Evolutionary conservation across 2,888 invertebrate genomes (phyloP).

Genomic region (Eupithecia abbreviata): DNA sequence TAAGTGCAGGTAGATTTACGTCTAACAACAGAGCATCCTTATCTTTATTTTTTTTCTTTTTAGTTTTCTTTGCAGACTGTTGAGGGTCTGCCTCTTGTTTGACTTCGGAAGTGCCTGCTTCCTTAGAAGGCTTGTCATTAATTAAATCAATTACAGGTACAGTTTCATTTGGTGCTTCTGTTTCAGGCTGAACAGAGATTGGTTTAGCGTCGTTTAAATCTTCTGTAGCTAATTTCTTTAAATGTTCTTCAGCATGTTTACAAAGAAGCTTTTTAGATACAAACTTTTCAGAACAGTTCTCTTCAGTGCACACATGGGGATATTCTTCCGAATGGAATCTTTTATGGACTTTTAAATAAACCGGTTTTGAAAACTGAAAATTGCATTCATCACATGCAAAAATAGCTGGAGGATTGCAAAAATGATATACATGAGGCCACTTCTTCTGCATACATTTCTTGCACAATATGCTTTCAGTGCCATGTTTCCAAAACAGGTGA

Average conservation of each 20-base stretch:
- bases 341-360: constrained; percentile 92
- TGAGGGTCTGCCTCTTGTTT: constrained; percentile 65
- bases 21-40: constrained; percentile 78
- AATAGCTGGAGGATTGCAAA: constrained; percentile 91
- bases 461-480: constrained; percentile 93
- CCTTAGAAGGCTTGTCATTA: constrained; percentile 66
- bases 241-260: constrained; percentile 88
- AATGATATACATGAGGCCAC: constrained; percentile 96
- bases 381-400: constrained; percentile 93
- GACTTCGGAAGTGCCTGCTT: constrained; percentile 64
- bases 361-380: constrained; percentile 89
- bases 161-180: constrained; percentile 64
- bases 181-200: constrained; percentile 51
- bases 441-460: constrained; percentile 94
- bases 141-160: constrained; percentile 71
- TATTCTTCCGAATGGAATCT: constrained; percentile 88
- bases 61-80: constrained; percentile 70
- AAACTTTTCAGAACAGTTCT: constrained; percentile 89
- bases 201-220: constrained; percentile 63
- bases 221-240: constrained; percentile 64
- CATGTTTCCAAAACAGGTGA: constrained; percentile 96
- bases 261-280: constrained; percentile 90
- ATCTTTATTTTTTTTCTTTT: constrained; percentile 77
- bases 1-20: constrained; percentile 89
- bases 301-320: constrained; percentile 89